Evolutionary conservation across 2,113 vertebrate genomes (phyloP), one percentile per base, ranked within the genome.

Genomic region (Arvicanthis niloticus): DNA sequence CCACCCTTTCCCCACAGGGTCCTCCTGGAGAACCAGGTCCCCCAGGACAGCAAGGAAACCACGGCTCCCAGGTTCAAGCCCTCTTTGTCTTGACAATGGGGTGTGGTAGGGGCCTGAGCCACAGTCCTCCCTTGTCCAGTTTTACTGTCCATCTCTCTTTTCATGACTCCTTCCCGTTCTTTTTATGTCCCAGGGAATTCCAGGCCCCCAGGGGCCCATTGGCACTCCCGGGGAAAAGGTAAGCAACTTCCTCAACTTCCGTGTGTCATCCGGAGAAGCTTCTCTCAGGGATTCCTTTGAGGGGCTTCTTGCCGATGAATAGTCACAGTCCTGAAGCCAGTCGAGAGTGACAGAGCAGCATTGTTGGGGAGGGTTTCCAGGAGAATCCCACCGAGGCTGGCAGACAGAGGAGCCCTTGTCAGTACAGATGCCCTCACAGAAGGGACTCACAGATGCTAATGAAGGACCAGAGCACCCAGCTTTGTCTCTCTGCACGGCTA

Each of bases 191-290:
- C 0, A 99, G 99, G 99, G 99, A 67, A 98, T 99, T 78, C 98
- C 99, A 0, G 99, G 99, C 80, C 98, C 99, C 70, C 99, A 99
- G 98, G 99, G 99, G 82, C 98, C 97, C 34, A 99, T 99, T 0
- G 99, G 99, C 88, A 84, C 98, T 96, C 99, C 99, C 3, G 99
- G 99, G 94, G 99, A 99, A 95, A 99, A 99, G 99, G 99, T 99
- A 97, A 98, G 98, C 89, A 42, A 7, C 90, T 40, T 34, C 48
- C 58, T 68, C 45, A 34, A 7, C 90, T n/a, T 34, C 48, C 58
- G 65, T 40, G 22, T 89, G 53, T 82, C 37, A 22, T 48, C 67
- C 51, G 85, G 26, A 29, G 80, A 77, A 80, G 6, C 75, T 56
- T 77, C 26, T 3, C 22, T 53, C 58, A 6, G 3, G 29, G 73